phyloP scores from a whole-genome alignment of 2,888 invertebrate genomes.

The Sycophila texana region DNA sequence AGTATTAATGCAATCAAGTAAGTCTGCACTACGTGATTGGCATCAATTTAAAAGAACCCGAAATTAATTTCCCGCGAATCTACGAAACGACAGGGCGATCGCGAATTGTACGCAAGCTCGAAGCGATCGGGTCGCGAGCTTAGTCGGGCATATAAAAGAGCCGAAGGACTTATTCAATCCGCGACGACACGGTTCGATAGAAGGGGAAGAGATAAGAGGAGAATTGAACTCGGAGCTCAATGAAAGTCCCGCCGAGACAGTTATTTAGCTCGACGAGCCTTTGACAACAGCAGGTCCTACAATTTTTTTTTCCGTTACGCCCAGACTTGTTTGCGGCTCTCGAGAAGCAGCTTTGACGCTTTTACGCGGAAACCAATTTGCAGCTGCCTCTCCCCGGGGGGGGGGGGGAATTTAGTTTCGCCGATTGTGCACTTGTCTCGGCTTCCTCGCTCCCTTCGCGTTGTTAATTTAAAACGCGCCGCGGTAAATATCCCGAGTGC shows the following conservation, averaged over 20 bases:
- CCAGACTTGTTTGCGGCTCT: neutral
- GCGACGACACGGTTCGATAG: neutral
- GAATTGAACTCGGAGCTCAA: neutral
- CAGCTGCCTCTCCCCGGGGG: neutral
- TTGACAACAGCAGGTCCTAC: neutral
- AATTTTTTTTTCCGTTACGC: neutral
- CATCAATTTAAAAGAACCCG: conserved; percentile 6
- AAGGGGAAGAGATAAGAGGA: neutral
- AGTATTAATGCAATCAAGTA: too few species aligned
- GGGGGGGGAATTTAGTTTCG: too few species aligned
- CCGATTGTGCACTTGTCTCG: too few species aligned
- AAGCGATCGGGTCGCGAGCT: too few species aligned
- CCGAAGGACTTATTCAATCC: too few species aligned
- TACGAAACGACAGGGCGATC: too few species aligned
- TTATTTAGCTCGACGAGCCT: neutral
- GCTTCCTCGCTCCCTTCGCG: too few species aligned
- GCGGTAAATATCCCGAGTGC: neutral
- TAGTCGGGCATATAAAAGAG: too few species aligned
- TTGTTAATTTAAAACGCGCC: too few species aligned
- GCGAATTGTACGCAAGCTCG: too few species aligned
- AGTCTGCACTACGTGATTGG: neutral
- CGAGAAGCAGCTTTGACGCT: neutral
- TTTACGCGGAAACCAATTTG: neutral
- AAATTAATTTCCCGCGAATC: too few species aligned
- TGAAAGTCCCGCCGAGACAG: neutral